These are phyloP conservation scores for Bruchidius siliquastri DNA, from an alignment of 2,888 invertebrate species.

Conservation along the genomic window DNA sequence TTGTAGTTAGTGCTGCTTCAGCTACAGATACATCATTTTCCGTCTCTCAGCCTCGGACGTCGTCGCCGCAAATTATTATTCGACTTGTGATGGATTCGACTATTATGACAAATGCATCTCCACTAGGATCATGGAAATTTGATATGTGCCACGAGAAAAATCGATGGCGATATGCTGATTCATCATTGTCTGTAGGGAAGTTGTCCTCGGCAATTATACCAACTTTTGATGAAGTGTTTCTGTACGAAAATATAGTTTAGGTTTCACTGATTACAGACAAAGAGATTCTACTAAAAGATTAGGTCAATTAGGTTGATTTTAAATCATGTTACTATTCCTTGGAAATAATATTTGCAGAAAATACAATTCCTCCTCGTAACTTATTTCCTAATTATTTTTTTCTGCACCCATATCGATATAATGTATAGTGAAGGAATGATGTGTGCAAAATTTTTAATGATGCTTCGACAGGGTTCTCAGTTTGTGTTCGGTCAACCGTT, in stretches of 20 bases:
- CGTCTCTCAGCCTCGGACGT: neutral
- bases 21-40: neutral
- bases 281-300: too few species aligned
- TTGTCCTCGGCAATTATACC: too few species aligned
- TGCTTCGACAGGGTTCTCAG: neutral
- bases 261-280: too few species aligned
- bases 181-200: neutral
- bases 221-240: too few species aligned
- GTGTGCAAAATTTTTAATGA: neutral
- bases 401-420: too few species aligned
- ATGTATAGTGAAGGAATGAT: neutral
- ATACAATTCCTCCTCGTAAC: too few species aligned
- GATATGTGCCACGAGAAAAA: neutral
- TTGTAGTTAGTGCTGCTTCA: neutral
- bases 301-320: too few species aligned
- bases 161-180: neutral
- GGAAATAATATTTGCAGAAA: too few species aligned
- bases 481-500: neutral
- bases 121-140: neutral
- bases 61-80: neutral
- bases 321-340: too few species aligned
- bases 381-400: too few species aligned
- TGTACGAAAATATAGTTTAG: too few species aligned
- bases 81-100: neutral
- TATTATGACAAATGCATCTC: neutral